Evolutionary conservation across 2,797 vertebrate species (phyloP).

Genomic region (Micromesistius poutassou): DNA sequence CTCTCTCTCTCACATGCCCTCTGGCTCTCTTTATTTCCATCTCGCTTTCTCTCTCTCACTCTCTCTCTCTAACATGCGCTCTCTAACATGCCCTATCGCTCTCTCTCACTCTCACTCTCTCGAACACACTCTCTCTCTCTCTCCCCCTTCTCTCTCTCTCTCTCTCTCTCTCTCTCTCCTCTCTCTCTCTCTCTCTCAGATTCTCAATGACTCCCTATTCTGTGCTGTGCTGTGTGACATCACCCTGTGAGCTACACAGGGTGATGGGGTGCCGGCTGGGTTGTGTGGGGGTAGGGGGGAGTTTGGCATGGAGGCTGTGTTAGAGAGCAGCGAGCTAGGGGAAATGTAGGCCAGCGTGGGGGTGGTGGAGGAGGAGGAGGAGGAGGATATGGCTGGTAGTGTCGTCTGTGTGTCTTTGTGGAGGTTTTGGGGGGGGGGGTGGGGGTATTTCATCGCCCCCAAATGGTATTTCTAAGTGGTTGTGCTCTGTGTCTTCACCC

Average conservation of each 20-base stretch:
- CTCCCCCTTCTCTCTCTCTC: background rate
- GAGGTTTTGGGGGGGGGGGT: too few species aligned
- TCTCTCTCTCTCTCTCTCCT: constrained; percentile 8
- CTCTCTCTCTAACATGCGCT: background rate
- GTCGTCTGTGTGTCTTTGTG: background rate
- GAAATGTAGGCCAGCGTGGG: constrained; percentile 10
- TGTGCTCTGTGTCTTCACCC: background rate
- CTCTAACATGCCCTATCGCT: background rate
- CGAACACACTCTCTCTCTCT: background rate
- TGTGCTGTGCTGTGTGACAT: background rate
- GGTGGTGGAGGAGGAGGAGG: background rate
- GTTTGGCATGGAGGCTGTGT: too few species aligned
- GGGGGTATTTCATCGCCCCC: too few species aligned
- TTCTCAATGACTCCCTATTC: background rate
- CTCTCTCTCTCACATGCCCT: too few species aligned
- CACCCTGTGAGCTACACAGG: background rate
- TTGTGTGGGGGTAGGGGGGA: background rate
- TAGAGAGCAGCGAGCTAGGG: background rate
- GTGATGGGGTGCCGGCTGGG: background rate
- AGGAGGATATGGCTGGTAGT: background rate
- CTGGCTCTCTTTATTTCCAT: too few species aligned
- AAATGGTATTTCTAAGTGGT: background rate
- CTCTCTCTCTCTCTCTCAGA: background rate
- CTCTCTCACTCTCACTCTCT: too few species aligned
- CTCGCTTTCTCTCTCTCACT: too few species aligned